phyloP scores from a whole-genome alignment of 2,888 invertebrate species.

The Arctia plantaginis region DNA sequence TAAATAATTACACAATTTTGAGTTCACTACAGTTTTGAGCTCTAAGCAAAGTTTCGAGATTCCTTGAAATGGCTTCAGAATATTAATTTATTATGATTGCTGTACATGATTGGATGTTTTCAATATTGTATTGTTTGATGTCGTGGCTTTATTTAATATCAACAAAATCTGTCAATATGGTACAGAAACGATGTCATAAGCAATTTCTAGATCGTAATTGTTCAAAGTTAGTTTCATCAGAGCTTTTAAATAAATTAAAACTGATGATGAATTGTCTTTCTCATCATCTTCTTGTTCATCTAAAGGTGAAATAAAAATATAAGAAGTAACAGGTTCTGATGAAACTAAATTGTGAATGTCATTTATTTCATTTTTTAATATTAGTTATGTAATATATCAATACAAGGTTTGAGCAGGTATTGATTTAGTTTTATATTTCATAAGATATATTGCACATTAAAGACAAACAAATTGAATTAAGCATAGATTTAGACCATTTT shows the following conservation, averaged over 20 bases:
- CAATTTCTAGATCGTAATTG: constrained; percentile 13
- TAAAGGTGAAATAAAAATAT: background rate
- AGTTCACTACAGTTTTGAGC: no score
- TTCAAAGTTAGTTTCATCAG: constrained; percentile 6
- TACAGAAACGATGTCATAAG: constrained; percentile 33
- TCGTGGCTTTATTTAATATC: constrained; percentile 36
- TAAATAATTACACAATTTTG: no score
- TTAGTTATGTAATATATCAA: constrained; percentile 10
- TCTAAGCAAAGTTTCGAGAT: background rate
- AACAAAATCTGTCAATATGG: constrained; percentile 42
- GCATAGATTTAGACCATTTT: background rate
- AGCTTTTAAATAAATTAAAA: background rate
- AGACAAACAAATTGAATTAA: background rate
- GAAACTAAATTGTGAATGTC: background rate
- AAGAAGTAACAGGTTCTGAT: background rate
- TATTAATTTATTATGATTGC: constrained; percentile 20
- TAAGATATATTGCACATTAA: constrained; percentile 13
- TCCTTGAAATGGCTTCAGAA: background rate
- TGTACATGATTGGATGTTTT: constrained; percentile 42
- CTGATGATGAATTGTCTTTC: no score
- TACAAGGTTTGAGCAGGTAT: constrained; percentile 4
- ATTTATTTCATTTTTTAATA: constrained; percentile 8
- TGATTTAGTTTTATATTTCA: background rate
- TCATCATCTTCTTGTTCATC: background rate
- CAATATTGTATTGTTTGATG: constrained; percentile 43